A percentile compares a stretch with the other conserved stretches of the same genome.
Conservation (phyloP, 2,113 vertebrate genomes). For the Cyprinodon brontotheroides region DNA sequence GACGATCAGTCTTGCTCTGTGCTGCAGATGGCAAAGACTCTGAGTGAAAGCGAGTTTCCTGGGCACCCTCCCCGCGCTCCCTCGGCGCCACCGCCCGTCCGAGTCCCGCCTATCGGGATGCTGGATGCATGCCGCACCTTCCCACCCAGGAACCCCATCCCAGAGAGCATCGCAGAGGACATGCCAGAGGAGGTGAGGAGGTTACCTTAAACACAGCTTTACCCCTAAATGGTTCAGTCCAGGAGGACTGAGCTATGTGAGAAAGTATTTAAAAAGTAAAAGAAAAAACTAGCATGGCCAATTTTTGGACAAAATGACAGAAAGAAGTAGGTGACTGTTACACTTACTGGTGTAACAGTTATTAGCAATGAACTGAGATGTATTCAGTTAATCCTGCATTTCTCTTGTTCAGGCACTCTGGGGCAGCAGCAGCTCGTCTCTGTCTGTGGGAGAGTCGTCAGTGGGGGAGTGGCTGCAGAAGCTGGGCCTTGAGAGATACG, state of each 20-base stretch:
- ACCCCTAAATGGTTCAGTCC: not conserved
- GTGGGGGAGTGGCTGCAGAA: conserved; percentile 92
- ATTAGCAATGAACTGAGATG: not conserved
- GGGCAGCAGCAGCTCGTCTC: conserved; percentile 79
- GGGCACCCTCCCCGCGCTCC: conserved; percentile 72
- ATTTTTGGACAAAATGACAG: too few relatives aligned
- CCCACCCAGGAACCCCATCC: conserved; percentile 86
- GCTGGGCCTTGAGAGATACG: conserved; percentile 90
- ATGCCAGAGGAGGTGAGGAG: conserved; percentile 88
- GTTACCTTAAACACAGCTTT: not conserved
- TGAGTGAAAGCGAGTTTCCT: conserved; percentile 91
- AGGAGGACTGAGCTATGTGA: too few relatives aligned
- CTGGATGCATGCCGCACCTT: conserved; percentile 85
- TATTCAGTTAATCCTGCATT: not conserved
- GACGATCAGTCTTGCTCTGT: conserved; percentile 96
- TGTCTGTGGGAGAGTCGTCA: conserved; percentile 81
- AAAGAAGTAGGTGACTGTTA: too few relatives aligned
- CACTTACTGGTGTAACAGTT: too few relatives aligned
- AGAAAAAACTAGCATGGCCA: too few relatives aligned
- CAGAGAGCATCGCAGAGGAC: conserved; percentile 93
- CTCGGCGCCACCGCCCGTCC: conserved; percentile 66
- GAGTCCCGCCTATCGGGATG: conserved; percentile 56
- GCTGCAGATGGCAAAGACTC: conserved; percentile 94
- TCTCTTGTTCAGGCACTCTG: conserved; percentile 63
- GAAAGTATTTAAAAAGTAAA: too few relatives aligned